Base-by-base conservation (phyloP, 2,888 invertebrate species). In the Hyposoter dolosus region DNA sequence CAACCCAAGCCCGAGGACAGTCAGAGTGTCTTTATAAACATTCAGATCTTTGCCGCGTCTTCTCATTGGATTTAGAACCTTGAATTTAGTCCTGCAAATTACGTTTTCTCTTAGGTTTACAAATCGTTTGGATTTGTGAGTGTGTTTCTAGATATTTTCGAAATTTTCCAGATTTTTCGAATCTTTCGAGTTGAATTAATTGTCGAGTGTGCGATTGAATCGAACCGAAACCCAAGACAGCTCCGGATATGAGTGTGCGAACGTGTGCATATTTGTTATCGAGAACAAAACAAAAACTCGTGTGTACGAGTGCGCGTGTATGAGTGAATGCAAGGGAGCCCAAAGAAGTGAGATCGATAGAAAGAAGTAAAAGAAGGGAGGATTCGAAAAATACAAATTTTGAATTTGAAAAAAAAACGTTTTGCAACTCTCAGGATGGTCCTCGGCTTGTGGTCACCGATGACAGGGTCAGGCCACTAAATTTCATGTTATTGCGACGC, bases 381-480 rank as follows among this genome's bases (percentile, higher is more conserved):
- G 28, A 69, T 17, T 69, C 45, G 15, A 47, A 45, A 45, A 45
- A 23, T 15, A 2, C 19, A 43, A 23, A 43, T 43, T 43, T 68
- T n/a, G 9, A 43, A 19, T 43, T 23, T 45, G 23, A 45, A 66
- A n/a, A n/a, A 50, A 9, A 6, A 9, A 35, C 19, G 19, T n/a
- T n/a, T 53, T 35, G 35, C n/a, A 32, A 32, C 2, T 17, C 28
- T 72, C 47, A 32, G 28, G 17, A 47, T 17, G n/a, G 76, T 80
- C 74, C 83, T 85, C 84, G 82, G 86, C 84, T 84, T 88, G 78
- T 47, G 85, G 80, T 63, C 77, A 72, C 74, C 84, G 88, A 87
- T 87, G 86, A 88, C 88, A 86, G 87, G 86, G 88, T 87, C 86
- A 87, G 82, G 85, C 82, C 77, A 85, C 75, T 65, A 82, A 80